Conservation (phyloP, 2,797 vertebrate genomes). For the Acrossocheilus fasciatus region DNA sequence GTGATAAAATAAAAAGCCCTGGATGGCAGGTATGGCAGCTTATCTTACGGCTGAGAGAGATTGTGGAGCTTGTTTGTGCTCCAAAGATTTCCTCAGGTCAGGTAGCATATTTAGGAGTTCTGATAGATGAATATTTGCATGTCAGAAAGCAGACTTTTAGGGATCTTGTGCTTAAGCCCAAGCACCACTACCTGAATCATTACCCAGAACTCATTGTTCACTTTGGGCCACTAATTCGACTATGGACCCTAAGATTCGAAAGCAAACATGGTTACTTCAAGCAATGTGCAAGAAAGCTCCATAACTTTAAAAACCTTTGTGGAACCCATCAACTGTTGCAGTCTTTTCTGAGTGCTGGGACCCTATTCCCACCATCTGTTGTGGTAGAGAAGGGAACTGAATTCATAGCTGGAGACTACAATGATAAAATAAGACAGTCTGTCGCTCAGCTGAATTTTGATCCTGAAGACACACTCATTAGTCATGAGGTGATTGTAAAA, state of each 20-base stretch:
- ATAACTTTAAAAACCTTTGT: background rate
- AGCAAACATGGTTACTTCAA: too few species aligned
- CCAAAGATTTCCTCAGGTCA: constrained; percentile 48
- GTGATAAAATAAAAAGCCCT: constrained; percentile 42
- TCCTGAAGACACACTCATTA: constrained; percentile 20
- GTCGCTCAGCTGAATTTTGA: constrained; percentile 33
- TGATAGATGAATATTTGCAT: constrained; percentile 56
- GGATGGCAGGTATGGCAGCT: constrained; percentile 14
- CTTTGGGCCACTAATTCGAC: too few species aligned
- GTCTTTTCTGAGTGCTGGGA: constrained; percentile 35
- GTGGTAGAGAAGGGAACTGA: constrained; percentile 17
- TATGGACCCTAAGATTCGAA: too few species aligned
- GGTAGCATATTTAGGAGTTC: constrained; percentile 44
- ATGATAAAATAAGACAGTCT: constrained; percentile 35
- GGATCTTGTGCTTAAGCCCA: constrained; percentile 41
- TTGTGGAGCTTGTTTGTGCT: constrained; percentile 33
- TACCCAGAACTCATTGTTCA: too few species aligned
- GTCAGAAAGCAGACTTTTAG: constrained; percentile 36
- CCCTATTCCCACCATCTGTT: too few species aligned
- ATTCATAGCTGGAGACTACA: constrained; percentile 50
- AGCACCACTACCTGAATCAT: too few species aligned
- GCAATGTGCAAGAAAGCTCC: too few species aligned
- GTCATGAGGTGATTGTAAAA: constrained; percentile 44
- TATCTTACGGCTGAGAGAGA: constrained; percentile 43
- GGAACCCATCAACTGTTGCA: constrained; percentile 56